Conservation (phyloP, 2,113 vertebrate species). For the Callipepla squamata region DNA sequence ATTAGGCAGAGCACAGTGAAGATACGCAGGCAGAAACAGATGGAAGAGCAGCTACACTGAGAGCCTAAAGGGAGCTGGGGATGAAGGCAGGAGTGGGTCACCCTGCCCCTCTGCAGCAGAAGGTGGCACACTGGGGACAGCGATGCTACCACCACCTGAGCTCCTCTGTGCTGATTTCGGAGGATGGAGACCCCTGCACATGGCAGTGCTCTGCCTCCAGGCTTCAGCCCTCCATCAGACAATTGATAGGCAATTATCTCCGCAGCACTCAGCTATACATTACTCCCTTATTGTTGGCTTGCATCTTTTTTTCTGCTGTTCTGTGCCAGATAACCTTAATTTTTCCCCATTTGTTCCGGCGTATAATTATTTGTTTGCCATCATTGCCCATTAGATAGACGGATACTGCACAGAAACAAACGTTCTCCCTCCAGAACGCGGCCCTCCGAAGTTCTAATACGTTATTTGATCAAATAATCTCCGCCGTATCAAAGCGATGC, state of each 20-base stretch:
- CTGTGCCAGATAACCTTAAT: constrained; percentile 75
- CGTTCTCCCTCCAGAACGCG: constrained; percentile 15
- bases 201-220: constrained; percentile 38
- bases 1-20: constrained; percentile 46
- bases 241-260: constrained; percentile 67
- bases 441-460: constrained; percentile 70
- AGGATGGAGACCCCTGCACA: constrained; percentile 33
- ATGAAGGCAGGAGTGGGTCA: background rate
- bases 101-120: background rate
- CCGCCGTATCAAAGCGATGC: constrained; percentile 69
- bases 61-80: constrained; percentile 58
- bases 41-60: constrained; percentile 54
- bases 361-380: constrained; percentile 78
- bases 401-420: constrained; percentile 58
- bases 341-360: constrained; percentile 67
- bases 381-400: constrained; percentile 70
- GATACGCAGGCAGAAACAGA: constrained; percentile 62
- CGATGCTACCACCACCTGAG: fast-evolving
- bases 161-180: background rate
- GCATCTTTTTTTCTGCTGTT: constrained; percentile 22
- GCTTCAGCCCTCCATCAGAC: constrained; percentile 57
- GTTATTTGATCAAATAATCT: constrained; percentile 79
- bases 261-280: background rate
- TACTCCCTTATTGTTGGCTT: background rate
- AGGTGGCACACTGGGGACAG: fast-evolving